Conservation (phyloP, 1,140 invertebrate genomes). For the Vanessa atalanta region DNA sequence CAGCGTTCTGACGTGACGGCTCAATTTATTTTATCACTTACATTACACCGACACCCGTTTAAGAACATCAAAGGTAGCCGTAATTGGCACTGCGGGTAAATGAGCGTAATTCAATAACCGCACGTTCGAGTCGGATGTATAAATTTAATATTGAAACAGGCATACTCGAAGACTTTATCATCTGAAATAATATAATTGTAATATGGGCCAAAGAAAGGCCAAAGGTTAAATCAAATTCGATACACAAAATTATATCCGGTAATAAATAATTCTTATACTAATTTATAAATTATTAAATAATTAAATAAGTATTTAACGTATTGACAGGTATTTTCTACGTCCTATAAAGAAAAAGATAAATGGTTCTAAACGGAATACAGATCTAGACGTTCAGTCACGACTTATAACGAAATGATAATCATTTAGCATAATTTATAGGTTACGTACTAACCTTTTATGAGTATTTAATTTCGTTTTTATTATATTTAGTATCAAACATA, state of each 20-base stretch:
- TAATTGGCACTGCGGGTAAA: conserved; percentile 61
- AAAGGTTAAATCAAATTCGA: background rate
- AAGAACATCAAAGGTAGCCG: conserved; percentile 67
- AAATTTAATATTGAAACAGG: conserved; percentile 39
- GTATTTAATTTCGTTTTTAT: no score
- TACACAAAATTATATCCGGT: no score
- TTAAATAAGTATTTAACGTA: no score
- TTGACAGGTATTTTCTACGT: background rate
- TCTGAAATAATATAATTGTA: background rate
- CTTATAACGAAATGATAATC: background rate
- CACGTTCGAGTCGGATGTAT: conserved; percentile 36
- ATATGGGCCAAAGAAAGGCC: background rate
- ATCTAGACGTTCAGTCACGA: background rate
- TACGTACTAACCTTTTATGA: background rate
- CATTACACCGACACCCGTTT: conserved; percentile 60
- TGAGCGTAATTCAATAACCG: conserved; percentile 54
- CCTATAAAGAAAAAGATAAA: background rate
- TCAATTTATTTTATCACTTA: conserved; percentile 66
- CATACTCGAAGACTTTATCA: conserved; percentile 28
- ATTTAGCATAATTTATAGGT: background rate
- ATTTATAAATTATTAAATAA: no score
- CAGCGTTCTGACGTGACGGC: conserved; percentile 55
- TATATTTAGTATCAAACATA: no score
- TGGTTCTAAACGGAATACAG: background rate
- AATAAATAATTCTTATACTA: background rate